Base-by-base conservation (phyloP, 2,113 vertebrate species). In the Taurulus bubalis region DNA sequence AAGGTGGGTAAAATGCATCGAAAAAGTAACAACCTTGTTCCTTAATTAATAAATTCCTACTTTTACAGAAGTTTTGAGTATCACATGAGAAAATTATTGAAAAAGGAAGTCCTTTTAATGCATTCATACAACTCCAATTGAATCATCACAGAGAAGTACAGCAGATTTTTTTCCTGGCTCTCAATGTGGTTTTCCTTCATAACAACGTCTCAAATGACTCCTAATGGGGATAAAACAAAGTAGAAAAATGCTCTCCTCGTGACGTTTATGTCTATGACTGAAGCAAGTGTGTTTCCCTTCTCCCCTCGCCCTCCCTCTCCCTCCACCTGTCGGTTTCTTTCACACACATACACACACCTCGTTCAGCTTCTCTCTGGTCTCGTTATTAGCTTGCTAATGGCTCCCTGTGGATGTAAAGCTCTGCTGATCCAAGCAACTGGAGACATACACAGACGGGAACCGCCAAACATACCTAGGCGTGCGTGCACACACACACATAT, bases 351-450 rank as follows among this genome's bases (percentile, higher is more conserved):
- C 66, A 81, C 73, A 80, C 82, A 80, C 18, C 11, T 64, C 78
- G 55, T 47, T 49, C 49, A 65, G 76, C 78, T 83, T 82, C 86
- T 89, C 76, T 81, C 69, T 85, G 82, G 88, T 89, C 85, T 90
- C 87, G 84, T 91, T 92, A 94, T 93, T 89, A 87, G 83, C 83
- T 84, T 75, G 71, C 90, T 91, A 92, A 94, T 93, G 84, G 86
- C 85, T 94, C 93, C 91, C 91, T 82, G 84, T 92, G 90, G 91
- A 94, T 83, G 80, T 84, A 85, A 92, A 89, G 89, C 93, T 90
- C 87, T 89, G 89, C 90, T 94, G 93, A 93, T 90, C 86, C 87
- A 89, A 89, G 90, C 91, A 93, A 80, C 90, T 92, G 89, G 83
- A 90, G 75, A 85, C 53, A 73, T 63, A 67, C 70, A 59, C 63